Base-by-base conservation (phyloP, 2,888 invertebrate genomes). In the Heliconius sara region DNA sequence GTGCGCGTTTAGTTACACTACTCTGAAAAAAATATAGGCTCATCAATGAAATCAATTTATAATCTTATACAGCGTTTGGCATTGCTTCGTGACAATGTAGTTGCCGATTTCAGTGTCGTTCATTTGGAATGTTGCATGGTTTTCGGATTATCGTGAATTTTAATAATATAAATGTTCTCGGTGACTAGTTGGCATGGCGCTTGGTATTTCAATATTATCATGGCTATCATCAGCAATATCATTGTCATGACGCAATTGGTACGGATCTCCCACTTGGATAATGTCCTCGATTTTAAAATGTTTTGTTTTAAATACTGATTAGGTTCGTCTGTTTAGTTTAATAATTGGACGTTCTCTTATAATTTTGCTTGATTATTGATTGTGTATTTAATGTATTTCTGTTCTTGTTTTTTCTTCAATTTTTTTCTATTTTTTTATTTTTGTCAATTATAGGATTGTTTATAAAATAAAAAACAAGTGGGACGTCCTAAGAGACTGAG, bases 61-160 rank as follows among this genome's bases (percentile, higher is more conserved):
- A 87, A 87, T 85, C 82, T 85, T 87, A 70, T 43, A 85, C 81
- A 86, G 86, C 87, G 87, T 86, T 83, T 91, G 91, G 92, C 93
- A 92, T 94, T 94, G 95, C 95, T 94, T 94, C 95, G 95, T 95
- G 95, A 95, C 95, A 95, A 95, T 95, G 95, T 95, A 95, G 94
- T 93, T 95, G 95, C 94, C 91, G 90, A 90, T 90, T 88, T 93
- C 87, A 88, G 91, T 93, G 93, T 94, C 89, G 90, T 91, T 87
- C 87, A 87, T 89, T 89, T 91, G 92, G 94, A 94, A 94, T 95
- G 95, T 92, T 94, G 95, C 95, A 95, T 94, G 94, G 88, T 91
- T 91, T 91, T 89, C 85, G 81, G 86, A 83, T 86, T 88, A 83
- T 86, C 87, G 88, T 88, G 86, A 85, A 86, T 86, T 85, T 60